Evolutionary conservation across 2,113 vertebrate species (phyloP), one percentile per base, ranked within the genome.

Genomic region (Opisthocomus hoazin): DNA sequence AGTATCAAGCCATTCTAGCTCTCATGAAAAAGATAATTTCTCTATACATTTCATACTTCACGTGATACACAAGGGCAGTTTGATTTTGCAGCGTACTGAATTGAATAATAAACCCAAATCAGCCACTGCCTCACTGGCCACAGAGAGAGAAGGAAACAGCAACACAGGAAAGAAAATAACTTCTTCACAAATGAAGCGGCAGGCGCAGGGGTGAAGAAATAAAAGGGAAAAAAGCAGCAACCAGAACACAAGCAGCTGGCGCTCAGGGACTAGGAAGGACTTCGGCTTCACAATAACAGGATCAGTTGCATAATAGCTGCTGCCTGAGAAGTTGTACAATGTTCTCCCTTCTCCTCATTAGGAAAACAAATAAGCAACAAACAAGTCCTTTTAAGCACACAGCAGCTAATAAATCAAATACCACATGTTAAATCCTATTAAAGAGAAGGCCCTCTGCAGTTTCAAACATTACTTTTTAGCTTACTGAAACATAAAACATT

Each of bases 311-410:
- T 95, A 96, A 96, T 93, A 16, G 0, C 29, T 66, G 64, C 73
- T 90, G 91, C 89, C 60, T 94, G 83, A 90, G 64, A 93, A 92
- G 86, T 96, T 96, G 95, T 70, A 94, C 83, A 90, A 93, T 77
- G 64, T 84, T 76, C 24, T 10, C 30, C 86, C 76, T 66, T 74
- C 54, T 95, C 20, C 3, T 84, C 68, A 54, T 75, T 53, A 89
- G 85, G 36, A 69, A 95, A 93, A 84, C 65, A 93, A 97, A 86
- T 36, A 90, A 90, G n/a, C 66, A 77, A 73, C 70, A 39, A 34
- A 54, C 60, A 82, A 60, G 58, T 65, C 50, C 48, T 85, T 54
- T 45, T 20, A 79, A 79, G 63, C 2, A 1, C 50, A 77, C 32
- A 86, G 58, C 32, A 84, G 32, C 64, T 74, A 92, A 84, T 66